Evolutionary conservation across 2,888 invertebrate species (phyloP), one percentile per base, ranked within the genome.

Genomic region (Noctua janthe): DNA sequence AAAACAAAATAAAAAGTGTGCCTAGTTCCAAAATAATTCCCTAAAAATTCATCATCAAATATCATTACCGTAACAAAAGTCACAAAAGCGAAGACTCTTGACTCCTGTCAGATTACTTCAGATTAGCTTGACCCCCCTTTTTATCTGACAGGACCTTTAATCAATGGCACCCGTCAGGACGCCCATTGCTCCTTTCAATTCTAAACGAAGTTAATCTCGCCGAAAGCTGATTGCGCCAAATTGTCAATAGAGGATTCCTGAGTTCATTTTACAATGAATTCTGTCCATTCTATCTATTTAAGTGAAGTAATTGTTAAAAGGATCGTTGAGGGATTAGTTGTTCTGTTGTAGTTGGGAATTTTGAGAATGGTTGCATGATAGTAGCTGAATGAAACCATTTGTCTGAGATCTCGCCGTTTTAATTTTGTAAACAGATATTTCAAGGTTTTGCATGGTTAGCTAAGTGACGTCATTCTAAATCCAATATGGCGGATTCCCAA

Each of bases 161-260:
- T 88, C 88, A 88, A 87, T 86, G 73, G 78, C 23, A 43, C 70
- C 78, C 74, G 86, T 76, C 88, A 70, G 72, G 77, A 78, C 69
- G 74, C 64, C 71, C 78, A 84, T 86, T 86, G 79, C 86, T 82
- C 81, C 84, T 82, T 77, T 81, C 80, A 88, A 80, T 86, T 62
- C 73, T 84, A 81, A 84, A 87, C 75, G 85, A 78, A 84, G 87
- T 81, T 87, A 84, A 86, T 84, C 87, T 69, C 70, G 74, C 74
- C 81, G 1, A 84, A 87, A 84, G 81, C 78, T 86, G 85, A 86
- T 84, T 86, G 85, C 72, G 74, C 78, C 77, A 81, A 87, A 84
- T 87, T 84, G 87, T 81, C 87, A 87, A 84, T 78, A 51, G 73
- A 17, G 66, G 43, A 72, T 76, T 66, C 75, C 35, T 20, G 70